These are phyloP conservation scores for Hiodon tergisus DNA, from an alignment of 2,113 vertebrate species.

Conservation along the genomic window DNA sequence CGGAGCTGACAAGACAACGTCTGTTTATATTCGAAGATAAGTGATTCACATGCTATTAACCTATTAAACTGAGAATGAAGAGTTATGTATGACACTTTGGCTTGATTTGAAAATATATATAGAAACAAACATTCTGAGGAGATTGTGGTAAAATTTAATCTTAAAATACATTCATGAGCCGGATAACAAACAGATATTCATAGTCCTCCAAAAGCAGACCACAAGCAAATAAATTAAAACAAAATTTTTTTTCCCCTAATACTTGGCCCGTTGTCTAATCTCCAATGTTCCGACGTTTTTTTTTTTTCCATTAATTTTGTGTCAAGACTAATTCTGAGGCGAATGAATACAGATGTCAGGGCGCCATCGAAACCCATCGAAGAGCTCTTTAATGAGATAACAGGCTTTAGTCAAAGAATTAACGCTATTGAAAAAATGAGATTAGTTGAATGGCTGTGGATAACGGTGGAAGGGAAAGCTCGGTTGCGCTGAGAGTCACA, in stretches of 20 bases:
- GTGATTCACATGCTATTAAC: too few relatives aligned
- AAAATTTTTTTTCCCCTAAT: conserved; percentile 34
- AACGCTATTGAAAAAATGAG: conserved; percentile 54
- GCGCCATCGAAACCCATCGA: conserved; percentile 62
- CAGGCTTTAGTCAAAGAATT: conserved; percentile 70
- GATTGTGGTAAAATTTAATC: background rate
- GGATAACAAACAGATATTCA: conserved; percentile 9
- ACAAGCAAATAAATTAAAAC: conserved; percentile 29
- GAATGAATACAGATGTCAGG: conserved; percentile 69
- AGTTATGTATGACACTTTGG: background rate
- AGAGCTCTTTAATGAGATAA: conserved; percentile 65
- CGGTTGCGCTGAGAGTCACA: conserved; percentile 22
- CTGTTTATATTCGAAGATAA: too few relatives aligned
- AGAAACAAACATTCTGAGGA: too few relatives aligned
- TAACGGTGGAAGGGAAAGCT: conserved; percentile 33
- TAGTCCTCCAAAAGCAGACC: conserved; percentile 50
- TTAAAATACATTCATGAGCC: background rate
- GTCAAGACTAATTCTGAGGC: conserved; percentile 62
- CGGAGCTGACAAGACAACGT: too few relatives aligned
- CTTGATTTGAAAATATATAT: background rate
- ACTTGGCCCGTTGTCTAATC: conserved; percentile 56
- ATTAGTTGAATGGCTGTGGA: conserved; percentile 55
- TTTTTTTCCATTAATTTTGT: conserved; percentile 59
- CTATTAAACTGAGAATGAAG: background rate
- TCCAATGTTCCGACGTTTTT: conserved; percentile 43